Evolutionary conservation across 1,140 invertebrate genomes (phyloP), one percentile per base, ranked within the genome.

Genomic region (Telenomus remus): DNA sequence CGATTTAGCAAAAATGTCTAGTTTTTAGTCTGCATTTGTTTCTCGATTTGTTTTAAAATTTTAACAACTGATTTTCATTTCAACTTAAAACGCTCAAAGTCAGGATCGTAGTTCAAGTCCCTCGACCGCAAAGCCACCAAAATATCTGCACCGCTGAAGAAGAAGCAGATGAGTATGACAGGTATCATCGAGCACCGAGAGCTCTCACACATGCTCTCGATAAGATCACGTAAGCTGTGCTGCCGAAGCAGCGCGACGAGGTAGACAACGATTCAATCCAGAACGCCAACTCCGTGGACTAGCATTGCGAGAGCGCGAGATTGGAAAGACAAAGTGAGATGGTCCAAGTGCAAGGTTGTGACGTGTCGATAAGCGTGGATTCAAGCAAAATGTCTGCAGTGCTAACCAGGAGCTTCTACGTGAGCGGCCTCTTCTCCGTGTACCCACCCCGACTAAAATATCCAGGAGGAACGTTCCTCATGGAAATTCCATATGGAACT

Each of bases 321-420:
- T 48, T 93, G 7, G 86, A 88, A 54, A 91, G 92, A 94, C 78
- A 89, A 89, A 65, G 95, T 97, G 0, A 92, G 92, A 66, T 98
- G 96, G 85, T 93, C 93, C 42, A 96, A 94, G 85, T 98, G 96
- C 84, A 90, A 92, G 43, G 91, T 95, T 10, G 94, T 95, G 84
- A 92, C 97, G 47, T 92, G 92, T 66, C 79, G 86, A 84, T 89
- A n/a, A 86, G 84, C 10, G 82, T 79, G 19, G 84, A 84, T 73
- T 78, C 84, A 0, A 78, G 10, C 12, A 72, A 76, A 0, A 68
- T 82, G 12, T 81, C 79, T 53, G 79, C 61, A 35, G 81, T 69
- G 27, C 76, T 54, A 34, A 78, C 73, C 15, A 81, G 64, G 35
- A 89, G 90, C 19, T 84, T 83, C 15, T 92, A 93, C 76, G 91